Conservation (phyloP, 2,888 invertebrate genomes). For the Chymomyza amoena region DNA sequence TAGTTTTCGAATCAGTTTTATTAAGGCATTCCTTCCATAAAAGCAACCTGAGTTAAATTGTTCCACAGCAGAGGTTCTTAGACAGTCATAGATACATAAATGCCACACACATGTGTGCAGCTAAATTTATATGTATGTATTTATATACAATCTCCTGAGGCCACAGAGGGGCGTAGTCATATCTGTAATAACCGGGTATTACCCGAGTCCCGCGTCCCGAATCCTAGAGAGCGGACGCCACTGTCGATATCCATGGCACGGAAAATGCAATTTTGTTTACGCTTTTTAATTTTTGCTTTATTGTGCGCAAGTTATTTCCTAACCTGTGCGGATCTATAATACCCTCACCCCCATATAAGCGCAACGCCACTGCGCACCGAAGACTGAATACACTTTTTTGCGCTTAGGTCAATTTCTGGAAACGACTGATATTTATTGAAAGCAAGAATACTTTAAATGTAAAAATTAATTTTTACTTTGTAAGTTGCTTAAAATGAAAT, state of each 20-base stretch:
- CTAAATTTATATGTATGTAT: neutral
- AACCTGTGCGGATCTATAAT: conserved; percentile 6
- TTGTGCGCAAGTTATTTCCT: conserved; percentile 63
- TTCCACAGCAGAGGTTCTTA: no score
- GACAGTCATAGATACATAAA: neutral
- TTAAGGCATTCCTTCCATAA: no score
- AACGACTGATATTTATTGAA: no score
- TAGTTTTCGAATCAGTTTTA: no score
- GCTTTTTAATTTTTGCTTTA: conserved; percentile 73
- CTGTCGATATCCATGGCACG: neutral
- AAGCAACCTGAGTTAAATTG: no score
- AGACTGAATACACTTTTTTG: neutral
- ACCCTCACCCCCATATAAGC: neutral
- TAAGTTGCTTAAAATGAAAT: no score
- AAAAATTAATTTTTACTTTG: no score
- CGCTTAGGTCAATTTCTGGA: no score
- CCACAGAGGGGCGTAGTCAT: neutral
- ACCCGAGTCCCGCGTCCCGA: neutral
- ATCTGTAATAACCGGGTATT: neutral
- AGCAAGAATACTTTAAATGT: no score
- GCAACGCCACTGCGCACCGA: neutral
- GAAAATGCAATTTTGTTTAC: conserved; percentile 58
- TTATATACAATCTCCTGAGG: neutral
- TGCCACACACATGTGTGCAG: neutral
- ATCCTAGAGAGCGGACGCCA: neutral